A percentile compares a stretch with the other conserved stretches of the same genome.
Evolutionary conservation across 2,888 invertebrate genomes (phyloP).

Genomic region (Pristionchus maxplancki): DNA sequence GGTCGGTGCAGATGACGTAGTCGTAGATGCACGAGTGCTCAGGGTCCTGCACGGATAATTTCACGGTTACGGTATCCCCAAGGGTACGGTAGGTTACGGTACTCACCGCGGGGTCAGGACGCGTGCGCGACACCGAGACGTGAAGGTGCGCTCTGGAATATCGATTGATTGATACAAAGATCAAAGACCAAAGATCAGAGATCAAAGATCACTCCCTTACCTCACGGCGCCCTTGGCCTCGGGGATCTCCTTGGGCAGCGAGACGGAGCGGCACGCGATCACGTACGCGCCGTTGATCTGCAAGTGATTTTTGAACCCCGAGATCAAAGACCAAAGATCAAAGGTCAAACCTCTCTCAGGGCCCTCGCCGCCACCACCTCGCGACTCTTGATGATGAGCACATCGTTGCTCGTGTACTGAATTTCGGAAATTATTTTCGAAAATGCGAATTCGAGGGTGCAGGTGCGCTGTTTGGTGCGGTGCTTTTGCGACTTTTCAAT

Average conservation of each 20-base stretch:
- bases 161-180: neutral
- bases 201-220: neutral
- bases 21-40: slow-evolving; percentile 44
- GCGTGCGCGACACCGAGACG: neutral
- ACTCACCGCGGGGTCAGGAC: slow-evolving; percentile 18
- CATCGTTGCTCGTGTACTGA: slow-evolving; percentile 52
- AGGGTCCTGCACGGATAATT: neutral
- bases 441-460: neutral
- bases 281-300: slow-evolving; percentile 36
- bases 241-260: slow-evolving; percentile 39
- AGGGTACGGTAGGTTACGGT: neutral
- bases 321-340: neutral
- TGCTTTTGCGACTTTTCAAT: too few species aligned
- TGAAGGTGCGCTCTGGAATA: slow-evolving; percentile 22
- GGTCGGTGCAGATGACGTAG: slow-evolving; percentile 46
- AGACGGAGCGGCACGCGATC: slow-evolving; percentile 17
- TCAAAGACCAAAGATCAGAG: neutral
- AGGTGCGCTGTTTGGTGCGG: neutral
- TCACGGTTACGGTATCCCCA: too few species aligned
- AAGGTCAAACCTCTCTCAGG: slow-evolving; percentile 27
- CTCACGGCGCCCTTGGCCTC: slow-evolving; percentile 12
- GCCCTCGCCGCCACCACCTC: slow-evolving; percentile 35
- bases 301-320: neutral
- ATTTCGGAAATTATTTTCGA: neutral
- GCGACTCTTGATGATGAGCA: slow-evolving; percentile 43